A percentile compares a stretch with the other conserved stretches of the same genome.
phyloP scores from a whole-genome alignment of 2,797 vertebrate species.

The Macropodus opercularis region DNA sequence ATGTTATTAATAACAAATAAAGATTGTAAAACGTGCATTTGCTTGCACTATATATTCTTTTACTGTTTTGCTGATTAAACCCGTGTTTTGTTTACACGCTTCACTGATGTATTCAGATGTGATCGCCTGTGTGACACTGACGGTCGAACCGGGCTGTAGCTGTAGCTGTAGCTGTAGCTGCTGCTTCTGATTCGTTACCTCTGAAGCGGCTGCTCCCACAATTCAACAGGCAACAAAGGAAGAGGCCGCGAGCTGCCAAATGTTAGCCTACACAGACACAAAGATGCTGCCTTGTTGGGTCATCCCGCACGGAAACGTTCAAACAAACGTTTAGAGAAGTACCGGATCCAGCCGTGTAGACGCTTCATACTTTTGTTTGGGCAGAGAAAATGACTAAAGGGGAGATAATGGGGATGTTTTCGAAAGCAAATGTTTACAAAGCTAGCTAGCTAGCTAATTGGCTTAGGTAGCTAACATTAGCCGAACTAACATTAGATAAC shows the following conservation, averaged over 20 bases:
- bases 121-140: conserved; percentile 12
- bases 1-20: no score
- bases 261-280: conserved; percentile 62
- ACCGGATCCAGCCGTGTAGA: neutral
- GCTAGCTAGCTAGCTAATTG: conserved; percentile 66
- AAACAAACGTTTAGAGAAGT: conserved; percentile 20
- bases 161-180: conserved; percentile 30
- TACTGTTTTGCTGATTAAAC: no score
- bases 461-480: conserved; percentile 45
- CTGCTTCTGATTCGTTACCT: conserved; percentile 62
- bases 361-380: neutral
- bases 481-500: conserved; percentile 66
- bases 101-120: neutral
- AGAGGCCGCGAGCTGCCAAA: conserved; percentile 74
- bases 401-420: conserved; percentile 54
- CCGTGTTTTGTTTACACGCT: neutral
- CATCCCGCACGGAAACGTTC: neutral
- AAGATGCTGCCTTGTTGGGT: conserved; percentile 52
- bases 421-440: conserved; percentile 55
- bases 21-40: no score
- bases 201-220: conserved; percentile 73
- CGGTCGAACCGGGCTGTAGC: conserved; percentile 35
- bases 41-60: neutral
- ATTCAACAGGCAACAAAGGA: conserved; percentile 87
- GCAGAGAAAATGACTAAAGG: conserved; percentile 14